A percentile compares a stretch with the other conserved stretches of the same genome.
phyloP scores from a whole-genome alignment of 1,140 invertebrate genomes.

The Acyrthosiphon pisum region DNA sequence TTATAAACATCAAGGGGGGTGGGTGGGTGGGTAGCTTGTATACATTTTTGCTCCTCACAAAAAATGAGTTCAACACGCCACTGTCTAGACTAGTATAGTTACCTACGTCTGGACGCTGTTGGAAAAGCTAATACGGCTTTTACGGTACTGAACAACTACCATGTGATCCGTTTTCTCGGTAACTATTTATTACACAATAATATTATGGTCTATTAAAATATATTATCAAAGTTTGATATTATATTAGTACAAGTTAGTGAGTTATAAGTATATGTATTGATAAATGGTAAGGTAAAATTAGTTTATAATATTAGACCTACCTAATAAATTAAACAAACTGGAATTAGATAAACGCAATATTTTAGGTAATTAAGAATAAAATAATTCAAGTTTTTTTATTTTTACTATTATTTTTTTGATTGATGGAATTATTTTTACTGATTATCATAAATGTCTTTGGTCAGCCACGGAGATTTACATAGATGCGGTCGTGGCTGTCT shows the following conservation, averaged over 20 bases:
- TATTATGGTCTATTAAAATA: neutral
- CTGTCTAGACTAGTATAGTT: neutral
- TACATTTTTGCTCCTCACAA: too few species aligned
- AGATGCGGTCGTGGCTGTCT: too few species aligned
- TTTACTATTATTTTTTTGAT: neutral
- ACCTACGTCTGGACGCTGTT: neutral
- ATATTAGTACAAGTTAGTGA: neutral
- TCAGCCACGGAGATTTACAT: neutral
- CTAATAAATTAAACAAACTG: neutral
- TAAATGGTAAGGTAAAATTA: neutral
- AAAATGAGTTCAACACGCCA: too few species aligned
- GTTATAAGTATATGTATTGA: neutral
- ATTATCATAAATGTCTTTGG: neutral
- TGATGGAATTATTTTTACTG: neutral
- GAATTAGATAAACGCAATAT: neutral
- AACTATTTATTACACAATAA: neutral
- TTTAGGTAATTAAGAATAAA: neutral
- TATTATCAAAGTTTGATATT: neutral
- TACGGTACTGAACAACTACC: accelerated
- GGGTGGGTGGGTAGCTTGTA: too few species aligned
- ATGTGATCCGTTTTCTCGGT: neutral
- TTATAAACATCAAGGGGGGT: too few species aligned
- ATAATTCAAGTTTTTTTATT: neutral
- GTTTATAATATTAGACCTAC: neutral
- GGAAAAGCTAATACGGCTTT: neutral